Percentiles rank a stretch among this genome's conserved stretches.
phyloP scores from a whole-genome alignment of 2,113 vertebrate species.

The Panthera uncia region DNA sequence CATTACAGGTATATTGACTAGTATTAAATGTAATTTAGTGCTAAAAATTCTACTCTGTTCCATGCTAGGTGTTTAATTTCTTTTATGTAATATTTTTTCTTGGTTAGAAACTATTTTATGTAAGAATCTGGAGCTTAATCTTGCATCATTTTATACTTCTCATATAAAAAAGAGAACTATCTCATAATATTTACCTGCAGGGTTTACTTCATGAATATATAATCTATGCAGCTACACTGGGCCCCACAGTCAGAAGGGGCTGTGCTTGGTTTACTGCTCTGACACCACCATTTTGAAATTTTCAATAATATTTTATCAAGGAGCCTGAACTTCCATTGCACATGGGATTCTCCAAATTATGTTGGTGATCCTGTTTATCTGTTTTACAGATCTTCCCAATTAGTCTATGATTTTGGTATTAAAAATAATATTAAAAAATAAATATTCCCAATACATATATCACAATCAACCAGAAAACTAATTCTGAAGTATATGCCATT shows the following conservation, averaged over 20 bases:
- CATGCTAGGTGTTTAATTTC: not conserved
- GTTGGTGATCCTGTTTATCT: not conserved
- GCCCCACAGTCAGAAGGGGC: not conserved
- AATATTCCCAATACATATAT: not conserved
- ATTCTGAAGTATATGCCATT: not conserved
- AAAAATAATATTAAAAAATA: slow-evolving; percentile 4
- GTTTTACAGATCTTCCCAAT: not conserved
- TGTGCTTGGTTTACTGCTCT: not conserved
- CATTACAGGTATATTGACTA: not conserved
- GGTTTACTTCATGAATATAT: not conserved
- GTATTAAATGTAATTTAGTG: not conserved
- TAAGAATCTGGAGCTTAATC: not conserved
- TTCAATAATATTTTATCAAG: not conserved
- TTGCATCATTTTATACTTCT: not conserved
- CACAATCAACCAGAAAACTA: not conserved
- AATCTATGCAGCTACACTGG: not conserved
- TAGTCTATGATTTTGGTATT: not conserved
- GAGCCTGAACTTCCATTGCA: not conserved
- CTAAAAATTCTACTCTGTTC: not conserved
- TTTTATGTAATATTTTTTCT: not conserved
- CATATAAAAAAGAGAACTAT: not conserved
- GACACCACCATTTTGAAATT: not conserved
- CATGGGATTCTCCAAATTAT: not conserved
- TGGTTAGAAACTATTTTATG: not conserved
- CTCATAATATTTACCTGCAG: not conserved